Base-by-base conservation (phyloP, 2,888 invertebrate genomes). In the Acleris cristana region DNA sequence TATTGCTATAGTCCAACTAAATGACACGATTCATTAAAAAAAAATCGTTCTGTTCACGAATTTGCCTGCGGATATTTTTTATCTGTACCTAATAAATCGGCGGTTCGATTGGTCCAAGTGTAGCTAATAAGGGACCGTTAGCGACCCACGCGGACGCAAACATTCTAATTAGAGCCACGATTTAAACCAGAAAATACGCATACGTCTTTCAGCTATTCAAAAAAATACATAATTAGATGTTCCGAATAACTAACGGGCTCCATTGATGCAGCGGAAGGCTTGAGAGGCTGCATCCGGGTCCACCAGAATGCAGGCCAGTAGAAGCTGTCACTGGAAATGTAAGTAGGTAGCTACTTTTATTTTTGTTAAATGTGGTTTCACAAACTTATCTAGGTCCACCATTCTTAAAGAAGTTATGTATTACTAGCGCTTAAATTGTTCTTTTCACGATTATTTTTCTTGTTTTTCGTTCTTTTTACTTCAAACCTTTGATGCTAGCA, bases 121-220 rank as follows among this genome's bases (percentile, higher is more conserved):
- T 81, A 74, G 74, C 77, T 81, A 80, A 85, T 81, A 85, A 79
- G 76, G 80, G 80, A 86, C 89, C 88, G 90, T 88, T 90, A 89
- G 77, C 76, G 69, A 75, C 82, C 82, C 83, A 84, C 82, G 83
- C 63, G 72, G 75, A 75, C 70, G 69, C 74, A 78, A 82, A 85
- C 77, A 83, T 84, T 86, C 76, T 85, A 84, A 88, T 87, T 85
- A 85, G 81, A 77, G 74, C 74, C 80, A 82, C 79, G 78, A 83
- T 80, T 75, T 77, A 77, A 77, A 70, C 72, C 71, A 78, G 77
- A 79, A 73, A 72, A 80, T 79, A 79, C 74, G 74, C 76, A 71
- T 77, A 76, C 74, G 75, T 76, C 74, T 77, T 74, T 65, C 69
- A 57, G 30, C 56, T 55, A 66, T 66, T 64, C 34, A 58, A 68